Conservation (phyloP, 2,888 invertebrate genomes). For the Odontocolon sp. region DNA sequence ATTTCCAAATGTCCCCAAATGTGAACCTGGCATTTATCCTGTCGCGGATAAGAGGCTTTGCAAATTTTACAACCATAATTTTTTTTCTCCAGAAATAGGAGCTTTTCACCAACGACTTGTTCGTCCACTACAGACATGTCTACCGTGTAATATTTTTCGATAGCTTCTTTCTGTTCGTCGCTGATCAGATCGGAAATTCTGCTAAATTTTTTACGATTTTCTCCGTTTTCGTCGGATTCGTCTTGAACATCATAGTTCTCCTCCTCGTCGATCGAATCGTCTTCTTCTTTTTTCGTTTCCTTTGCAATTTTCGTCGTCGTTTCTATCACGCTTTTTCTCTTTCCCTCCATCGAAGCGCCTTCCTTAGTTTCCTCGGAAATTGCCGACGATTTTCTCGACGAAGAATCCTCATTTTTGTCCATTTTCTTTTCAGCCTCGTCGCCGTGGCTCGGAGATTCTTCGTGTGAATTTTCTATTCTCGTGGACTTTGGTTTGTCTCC, state of each 20-base stretch:
- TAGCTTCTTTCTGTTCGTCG: constrained; percentile 69
- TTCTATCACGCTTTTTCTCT: constrained; percentile 28
- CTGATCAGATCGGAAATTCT: constrained; percentile 74
- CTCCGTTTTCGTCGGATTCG: too few species aligned
- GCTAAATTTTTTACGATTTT: constrained; percentile 61
- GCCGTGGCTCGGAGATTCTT: constrained; percentile 50
- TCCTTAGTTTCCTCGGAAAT: neutral
- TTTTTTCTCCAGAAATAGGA: constrained; percentile 65
- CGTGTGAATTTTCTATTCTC: constrained; percentile 13
- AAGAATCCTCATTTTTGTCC: constrained; percentile 1
- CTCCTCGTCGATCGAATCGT: neutral
- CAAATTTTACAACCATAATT: constrained; percentile 71
- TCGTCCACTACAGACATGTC: constrained; percentile 70
- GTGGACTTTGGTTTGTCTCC: constrained; percentile 15
- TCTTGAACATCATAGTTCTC: neutral
- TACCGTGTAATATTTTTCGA: constrained; percentile 69
- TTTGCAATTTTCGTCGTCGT: neutral
- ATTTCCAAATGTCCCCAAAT: constrained; percentile 75
- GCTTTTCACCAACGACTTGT: constrained; percentile 63
- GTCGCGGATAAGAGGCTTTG: constrained; percentile 64
- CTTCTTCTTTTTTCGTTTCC: neutral
- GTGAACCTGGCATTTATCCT: constrained; percentile 76
- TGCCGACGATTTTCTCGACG: neutral
- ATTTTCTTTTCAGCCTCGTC: constrained; percentile 76
- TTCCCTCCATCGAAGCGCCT: neutral